These are phyloP conservation scores for Sebastes paucispinis DNA, from an alignment of 2,797 vertebrate species.

Conservation along the genomic window DNA sequence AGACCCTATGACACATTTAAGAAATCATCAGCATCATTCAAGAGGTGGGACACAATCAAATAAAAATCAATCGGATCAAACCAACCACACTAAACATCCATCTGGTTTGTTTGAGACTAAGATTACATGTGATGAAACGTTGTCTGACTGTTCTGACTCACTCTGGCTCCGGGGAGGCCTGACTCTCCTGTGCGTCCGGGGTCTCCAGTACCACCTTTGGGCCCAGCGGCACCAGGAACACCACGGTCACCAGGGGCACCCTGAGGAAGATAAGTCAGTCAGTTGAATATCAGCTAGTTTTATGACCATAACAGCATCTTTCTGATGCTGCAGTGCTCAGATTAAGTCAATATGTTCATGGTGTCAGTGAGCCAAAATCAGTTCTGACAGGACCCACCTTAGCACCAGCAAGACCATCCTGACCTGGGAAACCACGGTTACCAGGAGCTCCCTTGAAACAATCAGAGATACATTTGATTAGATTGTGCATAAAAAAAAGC, in stretches of 20 bases:
- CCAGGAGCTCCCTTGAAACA: slow-evolving; percentile 90
- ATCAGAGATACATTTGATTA: slow-evolving; percentile 29
- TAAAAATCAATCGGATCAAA: background rate
- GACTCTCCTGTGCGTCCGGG: slow-evolving; percentile 94
- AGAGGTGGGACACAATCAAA: background rate
- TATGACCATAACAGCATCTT: background rate
- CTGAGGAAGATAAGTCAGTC: slow-evolving; percentile 64
- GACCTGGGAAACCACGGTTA: slow-evolving; percentile 97
- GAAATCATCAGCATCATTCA: background rate
- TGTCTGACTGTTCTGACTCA: slow-evolving; percentile 69
- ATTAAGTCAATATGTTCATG: background rate
- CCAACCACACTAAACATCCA: background rate
- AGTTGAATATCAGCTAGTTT: background rate
- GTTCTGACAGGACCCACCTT: slow-evolving; percentile 85
- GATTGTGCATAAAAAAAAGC: background rate
- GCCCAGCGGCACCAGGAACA: slow-evolving; percentile 88
- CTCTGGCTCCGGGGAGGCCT: slow-evolving; percentile 95
- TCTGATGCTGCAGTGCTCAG: background rate
- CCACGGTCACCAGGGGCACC: slow-evolving; percentile 95
- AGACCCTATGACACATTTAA: slow-evolving; percentile 86
- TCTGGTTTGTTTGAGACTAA: background rate
- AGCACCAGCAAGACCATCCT: slow-evolving; percentile 95
- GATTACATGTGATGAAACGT: too few species aligned
- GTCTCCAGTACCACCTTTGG: slow-evolving; percentile 92
- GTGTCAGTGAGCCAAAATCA: background rate